phyloP scores from a whole-genome alignment of 2,113 vertebrate genomes.

The Microtus ochrogaster region DNA sequence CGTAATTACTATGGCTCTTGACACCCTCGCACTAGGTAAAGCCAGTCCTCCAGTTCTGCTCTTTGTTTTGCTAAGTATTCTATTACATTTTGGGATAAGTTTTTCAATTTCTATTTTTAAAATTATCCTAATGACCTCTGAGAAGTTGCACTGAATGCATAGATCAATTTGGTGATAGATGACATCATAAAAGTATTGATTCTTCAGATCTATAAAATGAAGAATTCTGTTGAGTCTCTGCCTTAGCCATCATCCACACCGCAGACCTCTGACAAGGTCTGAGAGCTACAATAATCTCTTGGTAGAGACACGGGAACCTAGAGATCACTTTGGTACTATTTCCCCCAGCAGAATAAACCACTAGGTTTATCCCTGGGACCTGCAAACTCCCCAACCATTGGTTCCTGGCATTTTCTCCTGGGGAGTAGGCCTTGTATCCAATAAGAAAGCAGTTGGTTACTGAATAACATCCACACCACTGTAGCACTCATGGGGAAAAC shows the following conservation, averaged over 20 bases:
- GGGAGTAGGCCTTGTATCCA: background rate
- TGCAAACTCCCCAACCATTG: background rate
- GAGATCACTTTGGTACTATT: background rate
- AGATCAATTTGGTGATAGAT: background rate
- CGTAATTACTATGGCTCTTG: background rate
- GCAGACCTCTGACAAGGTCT: background rate
- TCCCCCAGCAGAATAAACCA: background rate
- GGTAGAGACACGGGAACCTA: background rate
- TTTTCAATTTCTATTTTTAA: constrained; percentile 21
- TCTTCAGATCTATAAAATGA: background rate
- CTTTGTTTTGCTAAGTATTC: background rate
- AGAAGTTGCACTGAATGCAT: background rate
- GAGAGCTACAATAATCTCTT: background rate
- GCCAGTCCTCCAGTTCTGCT: background rate
- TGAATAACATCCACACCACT: background rate
- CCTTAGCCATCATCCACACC: background rate
- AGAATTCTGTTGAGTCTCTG: background rate
- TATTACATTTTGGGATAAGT: background rate
- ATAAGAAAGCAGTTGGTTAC: background rate
- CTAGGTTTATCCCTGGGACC: background rate
- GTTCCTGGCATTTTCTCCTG: background rate
- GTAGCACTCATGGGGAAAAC: background rate
- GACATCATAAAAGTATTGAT: background rate
- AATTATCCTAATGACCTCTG: background rate
- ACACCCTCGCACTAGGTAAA: background rate